Base-by-base conservation (phyloP, 2,113 vertebrate species). In the Sturnus vulgaris region DNA sequence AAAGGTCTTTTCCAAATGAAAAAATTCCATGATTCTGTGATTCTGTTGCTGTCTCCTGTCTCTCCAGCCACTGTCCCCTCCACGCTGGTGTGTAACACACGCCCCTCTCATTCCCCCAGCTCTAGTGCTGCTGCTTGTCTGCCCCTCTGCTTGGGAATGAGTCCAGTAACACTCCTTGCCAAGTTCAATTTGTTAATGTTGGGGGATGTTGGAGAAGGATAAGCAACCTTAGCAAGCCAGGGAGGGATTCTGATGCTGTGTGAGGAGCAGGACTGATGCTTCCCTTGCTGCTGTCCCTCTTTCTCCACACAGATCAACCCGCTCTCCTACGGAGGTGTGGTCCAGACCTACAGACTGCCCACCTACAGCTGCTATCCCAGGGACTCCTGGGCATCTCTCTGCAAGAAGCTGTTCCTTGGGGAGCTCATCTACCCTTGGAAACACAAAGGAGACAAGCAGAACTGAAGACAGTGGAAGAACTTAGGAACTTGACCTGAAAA, bases 371-470 rank as follows among this genome's bases (percentile, higher is more conserved):
- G 98, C 88, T 99, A 98, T 95, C 99, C 99, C 42, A 98, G 95
- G 95, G 98, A 99, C 96, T 99, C 99, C 22, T 99, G 99, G 99
- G 88, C 91, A 1, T 98, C 98, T 7, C 97, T 99, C 96, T 98
- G 98, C 96, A 98, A 98, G 96, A 99, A 99, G 80, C 98, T 99
- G 66, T 99, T 99, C 93, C 97, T 99, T 1, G 99, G 99, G 56
- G 99, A 99, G 97, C 98, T 99, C 44, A 98, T 99, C 95, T 99
- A 99, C 92, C 99, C 99, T 69, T 99, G 99, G 99, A 99, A 97
- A 86, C 98, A 98, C 95, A 99, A 98, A 97, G 98, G 88, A 93
- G 98, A 98, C 93, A 99, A 99, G 95, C 97, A 98, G n/a, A 98
- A 99, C 88, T 99, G 95, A 98, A 79, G 33, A 10, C 37, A 57